phyloP scores from a whole-genome alignment of 1,140 invertebrate genomes.

The Trachymyrmex cornetzi region DNA sequence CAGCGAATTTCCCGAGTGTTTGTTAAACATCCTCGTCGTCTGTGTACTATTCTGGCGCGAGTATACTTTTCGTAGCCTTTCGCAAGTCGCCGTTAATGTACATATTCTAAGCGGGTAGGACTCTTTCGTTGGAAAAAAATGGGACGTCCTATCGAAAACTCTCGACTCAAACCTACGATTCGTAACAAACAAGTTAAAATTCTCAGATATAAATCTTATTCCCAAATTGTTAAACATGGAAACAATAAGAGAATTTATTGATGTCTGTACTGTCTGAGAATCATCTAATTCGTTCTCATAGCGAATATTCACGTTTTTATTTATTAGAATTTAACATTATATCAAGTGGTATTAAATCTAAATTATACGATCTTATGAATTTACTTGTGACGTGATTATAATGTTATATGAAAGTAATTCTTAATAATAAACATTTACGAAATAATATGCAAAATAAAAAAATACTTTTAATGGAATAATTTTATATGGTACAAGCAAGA shows the following conservation, averaged over 20 bases:
- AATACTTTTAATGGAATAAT: neutral
- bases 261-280: neutral
- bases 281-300: neutral
- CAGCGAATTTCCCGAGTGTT: constrained; percentile 78
- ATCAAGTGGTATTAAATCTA: neutral
- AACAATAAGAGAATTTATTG: neutral
- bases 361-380: neutral
- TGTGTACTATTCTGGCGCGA: constrained; percentile 49
- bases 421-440: neutral
- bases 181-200: neutral
- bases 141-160: neutral
- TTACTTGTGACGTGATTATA: neutral
- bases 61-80: constrained; percentile 64
- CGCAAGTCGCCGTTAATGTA: constrained; percentile 63
- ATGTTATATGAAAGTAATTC: neutral
- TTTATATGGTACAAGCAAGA: neutral
- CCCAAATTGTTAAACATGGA: no score
- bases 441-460: neutral
- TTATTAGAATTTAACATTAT: neutral
- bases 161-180: neutral
- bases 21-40: constrained; percentile 75
- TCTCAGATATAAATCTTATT: neutral
- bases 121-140: constrained; percentile 16
- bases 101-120: constrained; percentile 39
- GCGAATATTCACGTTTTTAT: neutral